phyloP scores from a whole-genome alignment of 2,113 vertebrate genomes.

The Pelecanoides urinatrix region DNA sequence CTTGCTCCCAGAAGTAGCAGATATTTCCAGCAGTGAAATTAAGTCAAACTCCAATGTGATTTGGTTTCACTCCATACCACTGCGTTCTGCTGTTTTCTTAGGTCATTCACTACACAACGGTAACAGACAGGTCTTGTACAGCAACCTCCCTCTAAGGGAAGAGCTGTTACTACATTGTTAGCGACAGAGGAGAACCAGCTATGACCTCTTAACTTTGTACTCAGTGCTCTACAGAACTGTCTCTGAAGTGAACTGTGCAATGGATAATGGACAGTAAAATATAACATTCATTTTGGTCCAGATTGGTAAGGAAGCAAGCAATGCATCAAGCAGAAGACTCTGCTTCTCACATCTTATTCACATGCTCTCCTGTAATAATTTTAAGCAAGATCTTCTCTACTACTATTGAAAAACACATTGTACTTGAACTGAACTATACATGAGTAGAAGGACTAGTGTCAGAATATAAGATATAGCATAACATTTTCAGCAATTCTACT shows the following conservation, averaged over 20 bases:
- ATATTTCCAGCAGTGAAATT: neutral
- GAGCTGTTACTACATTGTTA: neutral
- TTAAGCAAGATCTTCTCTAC: neutral
- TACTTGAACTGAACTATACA: neutral
- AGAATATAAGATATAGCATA: neutral
- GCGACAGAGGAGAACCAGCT: neutral
- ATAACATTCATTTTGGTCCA: neutral
- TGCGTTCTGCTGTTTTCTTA: fast-evolving
- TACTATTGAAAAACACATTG: neutral
- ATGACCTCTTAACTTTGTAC: neutral
- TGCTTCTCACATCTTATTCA: neutral
- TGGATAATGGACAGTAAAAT: neutral
- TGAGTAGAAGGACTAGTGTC: neutral
- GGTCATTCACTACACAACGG: neutral
- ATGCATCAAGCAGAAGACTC: neutral
- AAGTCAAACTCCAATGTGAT: neutral
- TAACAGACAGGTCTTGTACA: neutral
- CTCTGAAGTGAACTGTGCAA: neutral
- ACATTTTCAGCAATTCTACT: neutral
- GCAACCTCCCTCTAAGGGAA: neutral
- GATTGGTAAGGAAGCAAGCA: neutral
- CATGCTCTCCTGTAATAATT: fast-evolving
- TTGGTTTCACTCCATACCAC: neutral
- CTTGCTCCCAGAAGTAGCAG: neutral
- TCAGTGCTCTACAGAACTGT: neutral